Percentiles rank a stretch among this genome's conserved stretches.
Conservation (phyloP, 23 tunicate species). For the Ciona savignyi region DNA sequence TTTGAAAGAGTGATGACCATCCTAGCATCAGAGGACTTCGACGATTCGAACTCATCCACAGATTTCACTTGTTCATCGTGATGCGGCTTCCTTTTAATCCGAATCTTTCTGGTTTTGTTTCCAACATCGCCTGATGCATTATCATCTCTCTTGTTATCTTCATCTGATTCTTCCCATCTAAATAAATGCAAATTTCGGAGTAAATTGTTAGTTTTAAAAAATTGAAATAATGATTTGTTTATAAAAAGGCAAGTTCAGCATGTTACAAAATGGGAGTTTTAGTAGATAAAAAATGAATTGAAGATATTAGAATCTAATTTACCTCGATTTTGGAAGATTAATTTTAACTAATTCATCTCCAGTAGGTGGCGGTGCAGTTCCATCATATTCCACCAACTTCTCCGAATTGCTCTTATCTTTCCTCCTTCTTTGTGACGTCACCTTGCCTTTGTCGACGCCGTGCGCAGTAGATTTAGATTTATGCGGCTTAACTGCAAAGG, state of each 20-base stretch:
- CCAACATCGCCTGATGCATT: background rate
- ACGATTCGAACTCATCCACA: background rate
- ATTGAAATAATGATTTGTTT: too few species aligned
- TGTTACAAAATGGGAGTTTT: too few species aligned
- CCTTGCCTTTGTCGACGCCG: background rate
- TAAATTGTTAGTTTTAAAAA: too few species aligned
- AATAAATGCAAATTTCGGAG: background rate
- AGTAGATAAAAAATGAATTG: too few species aligned
- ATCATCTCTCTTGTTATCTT: conserved; percentile 1
- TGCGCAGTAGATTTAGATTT: background rate
- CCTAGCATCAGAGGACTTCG: conserved; percentile 29
- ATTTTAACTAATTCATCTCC: conserved; percentile 71
- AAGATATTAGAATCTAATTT: background rate
- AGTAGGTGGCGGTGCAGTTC: conserved; percentile 61
- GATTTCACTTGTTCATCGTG: background rate
- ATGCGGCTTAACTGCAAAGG: background rate
- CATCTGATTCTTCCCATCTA: conserved; percentile 64
- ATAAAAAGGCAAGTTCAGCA: too few species aligned
- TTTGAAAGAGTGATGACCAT: conserved; percentile 54
- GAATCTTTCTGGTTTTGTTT: conserved; percentile 38
- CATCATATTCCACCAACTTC: conserved; percentile 58
- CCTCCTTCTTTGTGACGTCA: background rate
- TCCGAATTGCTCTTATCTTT: background rate
- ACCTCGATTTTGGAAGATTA: conserved; percentile 78
- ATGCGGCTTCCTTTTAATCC: conserved; percentile 46